A percentile compares a stretch with the other conserved stretches of the same genome.
These are phyloP conservation scores for Amaurobius ferox DNA, from an alignment of 2,888 invertebrate genomes.

Conservation along the genomic window DNA sequence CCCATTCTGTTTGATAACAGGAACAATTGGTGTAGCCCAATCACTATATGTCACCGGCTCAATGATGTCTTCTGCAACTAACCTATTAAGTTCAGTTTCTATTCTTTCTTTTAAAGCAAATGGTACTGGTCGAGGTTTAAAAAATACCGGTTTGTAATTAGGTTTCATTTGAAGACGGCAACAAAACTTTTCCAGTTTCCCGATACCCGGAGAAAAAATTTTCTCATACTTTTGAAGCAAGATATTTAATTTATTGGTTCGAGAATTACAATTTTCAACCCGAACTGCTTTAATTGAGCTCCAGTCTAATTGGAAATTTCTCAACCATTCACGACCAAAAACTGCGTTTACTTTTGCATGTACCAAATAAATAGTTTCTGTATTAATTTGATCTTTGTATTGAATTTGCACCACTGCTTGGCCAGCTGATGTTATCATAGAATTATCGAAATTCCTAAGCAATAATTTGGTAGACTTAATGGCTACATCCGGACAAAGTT, in stretches of 20 bases:
- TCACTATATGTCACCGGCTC: conserved; percentile 43
- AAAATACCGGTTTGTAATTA: conserved; percentile 42
- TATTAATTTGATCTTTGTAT: conserved; percentile 47
- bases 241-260: conserved; percentile 31
- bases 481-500: too few species aligned
- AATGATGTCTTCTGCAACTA: conserved; percentile 45
- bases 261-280: conserved; percentile 25
- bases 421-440: conserved; percentile 35
- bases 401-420: conserved; percentile 41
- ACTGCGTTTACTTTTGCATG: conserved; percentile 42
- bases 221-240: conserved; percentile 35
- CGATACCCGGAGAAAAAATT: conserved; percentile 40
- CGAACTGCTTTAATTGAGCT: conserved; percentile 35
- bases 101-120: conserved; percentile 48
- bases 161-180: conserved; percentile 46
- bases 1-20: conserved; percentile 41
- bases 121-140: conserved; percentile 44
- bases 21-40: conserved; percentile 45
- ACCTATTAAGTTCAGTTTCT: conserved; percentile 39
- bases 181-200: conserved; percentile 45
- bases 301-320: conserved; percentile 38
- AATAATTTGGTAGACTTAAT: too few species aligned
- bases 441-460: conserved; percentile 39
- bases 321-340: conserved; percentile 45
- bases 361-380: conserved; percentile 44